Conservation (phyloP, 2,797 vertebrate genomes). For the Xerus rutilus region DNA sequence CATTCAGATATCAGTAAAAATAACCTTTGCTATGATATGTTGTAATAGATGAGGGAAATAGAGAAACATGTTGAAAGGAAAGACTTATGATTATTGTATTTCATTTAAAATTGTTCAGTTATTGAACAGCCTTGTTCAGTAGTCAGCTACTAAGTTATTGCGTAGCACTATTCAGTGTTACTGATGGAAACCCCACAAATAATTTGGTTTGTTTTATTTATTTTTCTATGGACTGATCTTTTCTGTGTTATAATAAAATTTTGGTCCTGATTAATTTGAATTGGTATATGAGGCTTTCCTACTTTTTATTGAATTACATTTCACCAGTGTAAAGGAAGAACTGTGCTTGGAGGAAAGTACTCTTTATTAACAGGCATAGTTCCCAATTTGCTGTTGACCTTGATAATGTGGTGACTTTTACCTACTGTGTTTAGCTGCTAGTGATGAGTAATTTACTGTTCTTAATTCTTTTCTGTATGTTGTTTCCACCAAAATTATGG, state of each 20-base stretch:
- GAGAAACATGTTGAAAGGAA: slow-evolving; percentile 25
- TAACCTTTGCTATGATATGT: neutral
- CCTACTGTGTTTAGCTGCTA: slow-evolving; percentile 1
- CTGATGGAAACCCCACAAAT: neutral
- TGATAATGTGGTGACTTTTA: slow-evolving; percentile 49
- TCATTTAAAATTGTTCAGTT: slow-evolving; percentile 56
- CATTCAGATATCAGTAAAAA: slow-evolving; percentile 29
- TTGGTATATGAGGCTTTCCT: neutral
- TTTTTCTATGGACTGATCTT: slow-evolving; percentile 13
- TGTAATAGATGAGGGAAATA: neutral
- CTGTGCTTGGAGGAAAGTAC: neutral
- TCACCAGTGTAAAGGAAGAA: neutral
- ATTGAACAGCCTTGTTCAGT: neutral
- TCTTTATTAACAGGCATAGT: neutral
- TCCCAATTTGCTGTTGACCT: neutral
- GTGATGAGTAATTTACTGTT: slow-evolving; percentile 42
- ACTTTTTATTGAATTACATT: neutral
- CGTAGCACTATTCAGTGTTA: neutral
- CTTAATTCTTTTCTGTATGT: slow-evolving; percentile 25
- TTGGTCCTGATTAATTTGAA: slow-evolving; percentile 42
- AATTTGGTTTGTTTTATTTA: slow-evolving; percentile 40
- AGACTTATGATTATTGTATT: neutral
- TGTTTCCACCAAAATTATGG: slow-evolving; percentile 15
- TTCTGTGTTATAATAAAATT: neutral
- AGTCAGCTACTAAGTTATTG: neutral